Evolutionary conservation across 2,797 vertebrate species (phyloP).

Genomic region (Enteromius radiatus): DNA sequence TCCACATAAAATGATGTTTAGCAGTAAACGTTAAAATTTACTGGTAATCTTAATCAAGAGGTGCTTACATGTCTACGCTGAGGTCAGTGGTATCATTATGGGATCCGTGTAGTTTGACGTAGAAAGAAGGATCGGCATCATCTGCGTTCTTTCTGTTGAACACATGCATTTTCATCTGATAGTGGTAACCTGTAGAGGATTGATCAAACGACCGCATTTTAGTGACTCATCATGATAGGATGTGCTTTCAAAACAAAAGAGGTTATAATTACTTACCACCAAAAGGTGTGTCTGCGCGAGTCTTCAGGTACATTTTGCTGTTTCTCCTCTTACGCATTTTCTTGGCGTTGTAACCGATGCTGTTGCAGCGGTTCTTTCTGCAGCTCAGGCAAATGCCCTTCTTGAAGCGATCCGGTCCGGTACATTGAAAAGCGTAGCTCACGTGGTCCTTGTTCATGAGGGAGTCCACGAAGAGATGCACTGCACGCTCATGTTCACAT

Average conservation of each 20-base stretch:
- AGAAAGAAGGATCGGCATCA: conserved; percentile 83
- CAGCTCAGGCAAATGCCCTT: conserved; percentile 98
- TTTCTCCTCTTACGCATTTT: conserved; percentile 86
- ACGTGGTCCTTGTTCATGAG: conserved; percentile 90
- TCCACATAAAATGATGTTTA: background rate
- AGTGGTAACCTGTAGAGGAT: conserved; percentile 85
- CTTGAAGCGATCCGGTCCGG: conserved; percentile 88
- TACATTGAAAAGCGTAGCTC: conserved; percentile 93
- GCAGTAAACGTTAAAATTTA: background rate
- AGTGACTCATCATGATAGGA: background rate
- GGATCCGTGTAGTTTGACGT: conserved; percentile 84
- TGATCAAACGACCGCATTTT: background rate
- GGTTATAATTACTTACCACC: conserved; percentile 76
- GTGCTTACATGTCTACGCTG: conserved; percentile 85
- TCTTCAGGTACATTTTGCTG: conserved; percentile 96
- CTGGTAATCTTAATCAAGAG: background rate
- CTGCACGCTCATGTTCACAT: conserved; percentile 92
- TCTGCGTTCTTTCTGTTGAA: conserved; percentile 84
- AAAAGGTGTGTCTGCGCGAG: conserved; percentile 90
- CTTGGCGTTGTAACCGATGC: conserved; percentile 90
- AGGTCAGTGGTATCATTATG: conserved; percentile 79
- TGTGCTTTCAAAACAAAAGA: background rate
- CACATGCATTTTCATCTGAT: conserved; percentile 97
- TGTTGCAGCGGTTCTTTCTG: conserved; percentile 93
- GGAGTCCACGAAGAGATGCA: conserved; percentile 94